phyloP scores from a whole-genome alignment of 2,797 vertebrate species.

The Anolis apletophallus region DNA sequence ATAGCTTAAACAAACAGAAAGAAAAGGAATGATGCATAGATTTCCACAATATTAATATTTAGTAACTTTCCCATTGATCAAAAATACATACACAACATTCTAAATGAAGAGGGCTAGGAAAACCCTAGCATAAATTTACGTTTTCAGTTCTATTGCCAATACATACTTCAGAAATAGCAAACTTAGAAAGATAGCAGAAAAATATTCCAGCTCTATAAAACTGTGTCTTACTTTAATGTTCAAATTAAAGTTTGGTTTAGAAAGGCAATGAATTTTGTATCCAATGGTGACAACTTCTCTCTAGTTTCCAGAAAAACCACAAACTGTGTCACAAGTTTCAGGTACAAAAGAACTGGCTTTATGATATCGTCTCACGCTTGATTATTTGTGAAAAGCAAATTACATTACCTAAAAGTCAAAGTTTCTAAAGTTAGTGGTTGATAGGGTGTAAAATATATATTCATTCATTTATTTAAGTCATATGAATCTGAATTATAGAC shows the following conservation, averaged over 20 bases:
- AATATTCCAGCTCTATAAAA: background rate
- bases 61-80: constrained; percentile 18
- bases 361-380: background rate
- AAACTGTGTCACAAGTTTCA: background rate
- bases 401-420: background rate
- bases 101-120: background rate
- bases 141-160: background rate
- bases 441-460: background rate
- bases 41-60: background rate
- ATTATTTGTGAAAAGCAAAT: constrained; percentile 7
- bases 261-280: background rate
- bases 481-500: background rate
- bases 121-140: constrained; percentile 1
- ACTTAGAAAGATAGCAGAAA: constrained; percentile 12
- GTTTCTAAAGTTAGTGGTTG: background rate
- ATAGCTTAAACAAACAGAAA: constrained; percentile 47
- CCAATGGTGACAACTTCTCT: background rate
- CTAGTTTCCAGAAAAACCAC: constrained; percentile 7
- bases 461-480: background rate
- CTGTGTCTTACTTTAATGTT: constrained; percentile 11
- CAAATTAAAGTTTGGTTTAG: constrained; percentile 25
- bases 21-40: too few species aligned
- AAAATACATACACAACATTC: background rate
- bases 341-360: background rate
- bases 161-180: constrained; percentile 28